Conservation (phyloP, 2,888 invertebrate species). For the Conops quadrifasciatus region DNA sequence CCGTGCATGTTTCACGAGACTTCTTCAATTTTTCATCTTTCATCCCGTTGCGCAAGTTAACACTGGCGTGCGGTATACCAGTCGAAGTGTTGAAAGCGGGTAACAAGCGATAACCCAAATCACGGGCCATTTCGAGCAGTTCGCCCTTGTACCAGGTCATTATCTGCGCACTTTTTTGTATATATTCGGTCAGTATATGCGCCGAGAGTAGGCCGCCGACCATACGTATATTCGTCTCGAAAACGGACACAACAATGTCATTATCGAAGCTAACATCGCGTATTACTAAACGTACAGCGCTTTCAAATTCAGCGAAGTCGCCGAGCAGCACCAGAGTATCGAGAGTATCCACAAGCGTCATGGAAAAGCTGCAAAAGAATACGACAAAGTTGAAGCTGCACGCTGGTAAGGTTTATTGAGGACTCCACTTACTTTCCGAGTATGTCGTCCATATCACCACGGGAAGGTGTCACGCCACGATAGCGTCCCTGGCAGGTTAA, state of each 20-base stretch:
- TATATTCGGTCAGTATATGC: constrained; percentile 85
- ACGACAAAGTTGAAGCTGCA: background rate
- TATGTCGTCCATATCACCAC: constrained; percentile 96
- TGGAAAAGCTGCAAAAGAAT: constrained; percentile 82
- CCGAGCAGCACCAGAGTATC: constrained; percentile 93
- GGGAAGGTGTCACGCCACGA: constrained; percentile 85
- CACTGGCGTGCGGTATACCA: constrained; percentile 95
- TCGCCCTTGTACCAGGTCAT: constrained; percentile 89
- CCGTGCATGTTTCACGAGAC: constrained; percentile 93
- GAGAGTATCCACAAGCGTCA: constrained; percentile 93
- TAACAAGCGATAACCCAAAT: constrained; percentile 88
- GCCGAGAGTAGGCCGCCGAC: constrained; percentile 94
- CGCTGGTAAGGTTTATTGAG: background rate
- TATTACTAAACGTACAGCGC: constrained; percentile 85
- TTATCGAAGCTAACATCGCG: constrained; percentile 90
- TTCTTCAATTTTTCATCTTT: constrained; percentile 77
- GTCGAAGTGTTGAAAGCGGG: constrained; percentile 99
- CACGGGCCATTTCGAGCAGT: constrained; percentile 87
- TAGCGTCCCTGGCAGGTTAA: constrained; percentile 92
- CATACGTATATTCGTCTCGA: constrained; percentile 97
- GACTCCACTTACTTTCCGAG: constrained; percentile 88
- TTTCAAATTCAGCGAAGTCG: constrained; percentile 93
- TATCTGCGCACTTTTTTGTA: constrained; percentile 78
- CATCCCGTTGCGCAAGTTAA: constrained; percentile 86
- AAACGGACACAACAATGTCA: constrained; percentile 95